Base-by-base conservation (phyloP, 1,140 invertebrate species). In the Panagrolaimus sp. region DNA sequence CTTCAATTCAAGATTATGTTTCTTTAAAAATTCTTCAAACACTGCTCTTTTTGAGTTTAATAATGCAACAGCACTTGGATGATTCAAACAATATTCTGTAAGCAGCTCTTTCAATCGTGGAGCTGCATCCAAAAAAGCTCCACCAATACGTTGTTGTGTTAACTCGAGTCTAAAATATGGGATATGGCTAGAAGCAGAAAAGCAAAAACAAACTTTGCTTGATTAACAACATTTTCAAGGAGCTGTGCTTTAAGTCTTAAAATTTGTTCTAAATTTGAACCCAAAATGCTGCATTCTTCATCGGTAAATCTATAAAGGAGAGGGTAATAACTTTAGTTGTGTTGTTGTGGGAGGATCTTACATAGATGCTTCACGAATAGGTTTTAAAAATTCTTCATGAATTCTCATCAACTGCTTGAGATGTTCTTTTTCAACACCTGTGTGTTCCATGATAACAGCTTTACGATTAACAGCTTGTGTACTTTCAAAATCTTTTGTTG, bases 61-160 rank as follows among this genome's bases (percentile, higher is more conserved):
- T 72, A 96, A 88, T 78, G 89, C 90, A 45, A 95, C 92, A 78
- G 93, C 92, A 82, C 88, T 88, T 0, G 94, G 94, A 88, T 98
- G 94, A 76, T 91, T 89, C 68, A 88, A 87, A 85, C 93, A 96
- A 83, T 98, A 98, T 14, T 85, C 86, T 73, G 89, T 88, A 84
- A 96, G 92, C 25, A 93, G 88, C 70, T 87, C 84, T 84, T 95
- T 94, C 64, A 98, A 87, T 80, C 88, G 88, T 16, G 91, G 89
- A 9, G 94, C 94, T 83, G 90, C 88, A 57, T 89, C 89, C 47
- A 98, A 84, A 82, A 97, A 96, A 1, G 94, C 85, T 78, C 91
- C 92, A 7, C 95, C 95, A 67, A 98, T 89, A 80, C 91, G 87
- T 81, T 93, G 91, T 71, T 92, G 90, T 11, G 44, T 20, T 53